A percentile compares a stretch with the other conserved stretches of the same genome.
Conservation (phyloP, 2,113 vertebrate species). For the Rhynchomys soricoides region DNA sequence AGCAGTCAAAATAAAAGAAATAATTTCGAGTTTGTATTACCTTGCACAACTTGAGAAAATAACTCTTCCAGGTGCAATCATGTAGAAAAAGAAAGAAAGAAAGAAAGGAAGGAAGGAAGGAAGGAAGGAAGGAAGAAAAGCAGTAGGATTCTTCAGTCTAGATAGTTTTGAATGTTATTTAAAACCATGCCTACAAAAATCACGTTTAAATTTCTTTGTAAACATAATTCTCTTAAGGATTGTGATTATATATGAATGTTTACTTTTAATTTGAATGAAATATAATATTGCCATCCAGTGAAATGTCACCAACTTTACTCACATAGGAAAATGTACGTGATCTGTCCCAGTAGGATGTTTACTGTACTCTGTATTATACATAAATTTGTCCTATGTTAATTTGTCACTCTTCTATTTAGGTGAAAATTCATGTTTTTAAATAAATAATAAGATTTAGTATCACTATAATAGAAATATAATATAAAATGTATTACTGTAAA, state of each 20-base stretch:
- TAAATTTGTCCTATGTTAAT: background rate
- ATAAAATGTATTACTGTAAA: background rate
- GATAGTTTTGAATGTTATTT: background rate
- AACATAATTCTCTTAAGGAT: background rate
- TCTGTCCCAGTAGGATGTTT: background rate
- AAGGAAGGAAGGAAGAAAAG: background rate
- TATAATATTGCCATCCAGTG: slow-evolving; percentile 50
- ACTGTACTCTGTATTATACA: background rate
- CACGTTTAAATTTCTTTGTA: background rate
- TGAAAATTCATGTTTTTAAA: background rate
- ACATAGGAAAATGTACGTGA: background rate
- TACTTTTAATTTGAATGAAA: slow-evolving; percentile 8
- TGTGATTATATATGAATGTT: background rate
- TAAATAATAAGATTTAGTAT: background rate
- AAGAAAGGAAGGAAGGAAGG: background rate
- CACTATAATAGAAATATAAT: background rate
- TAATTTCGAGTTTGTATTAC: background rate
- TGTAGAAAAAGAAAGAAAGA: background rate
- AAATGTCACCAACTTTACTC: background rate
- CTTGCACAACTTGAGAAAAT: background rate
- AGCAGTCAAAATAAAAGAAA: background rate
- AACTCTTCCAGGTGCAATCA: background rate
- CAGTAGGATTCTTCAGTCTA: background rate
- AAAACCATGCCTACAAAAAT: background rate
- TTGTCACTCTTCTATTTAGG: background rate